These are phyloP conservation scores for Trididemnum miniatum DNA, from an alignment of 23 tunicate species.

Conservation along the genomic window DNA sequence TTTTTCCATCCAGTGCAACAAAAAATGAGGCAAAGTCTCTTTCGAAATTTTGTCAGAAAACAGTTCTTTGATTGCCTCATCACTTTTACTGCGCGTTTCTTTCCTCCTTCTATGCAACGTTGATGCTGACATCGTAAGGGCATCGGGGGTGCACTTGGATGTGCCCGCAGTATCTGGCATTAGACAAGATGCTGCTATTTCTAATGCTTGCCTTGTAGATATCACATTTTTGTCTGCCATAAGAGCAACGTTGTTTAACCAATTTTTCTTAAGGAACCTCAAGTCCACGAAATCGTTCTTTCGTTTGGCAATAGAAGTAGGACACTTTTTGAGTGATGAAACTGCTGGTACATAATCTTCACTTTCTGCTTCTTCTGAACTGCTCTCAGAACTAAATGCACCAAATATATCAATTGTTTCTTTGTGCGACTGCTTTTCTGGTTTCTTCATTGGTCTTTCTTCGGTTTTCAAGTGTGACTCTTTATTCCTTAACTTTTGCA, in stretches of 20 bases:
- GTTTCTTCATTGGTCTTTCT: background rate
- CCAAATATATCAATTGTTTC: background rate
- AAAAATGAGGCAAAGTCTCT: background rate
- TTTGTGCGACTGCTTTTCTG: background rate
- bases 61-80: background rate
- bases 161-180: background rate
- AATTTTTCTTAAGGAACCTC: background rate
- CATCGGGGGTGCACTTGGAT: background rate
- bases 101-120: background rate
- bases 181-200: background rate
- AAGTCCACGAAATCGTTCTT: background rate
- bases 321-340: background rate
- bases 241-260: conserved; percentile 1
- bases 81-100: conserved; percentile 2
- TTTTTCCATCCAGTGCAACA: background rate
- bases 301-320: background rate
- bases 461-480: background rate
- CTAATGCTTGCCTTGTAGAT: background rate
- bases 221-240: background rate
- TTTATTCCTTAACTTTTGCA: background rate
- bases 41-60: background rate
- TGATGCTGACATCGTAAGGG: background rate
- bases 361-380: background rate
- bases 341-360: background rate
- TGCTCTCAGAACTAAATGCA: background rate